Percentiles rank a stretch among this genome's conserved stretches.
Conservation (phyloP, 1,140 invertebrate genomes). For the Bathynomus jamesi region DNA sequence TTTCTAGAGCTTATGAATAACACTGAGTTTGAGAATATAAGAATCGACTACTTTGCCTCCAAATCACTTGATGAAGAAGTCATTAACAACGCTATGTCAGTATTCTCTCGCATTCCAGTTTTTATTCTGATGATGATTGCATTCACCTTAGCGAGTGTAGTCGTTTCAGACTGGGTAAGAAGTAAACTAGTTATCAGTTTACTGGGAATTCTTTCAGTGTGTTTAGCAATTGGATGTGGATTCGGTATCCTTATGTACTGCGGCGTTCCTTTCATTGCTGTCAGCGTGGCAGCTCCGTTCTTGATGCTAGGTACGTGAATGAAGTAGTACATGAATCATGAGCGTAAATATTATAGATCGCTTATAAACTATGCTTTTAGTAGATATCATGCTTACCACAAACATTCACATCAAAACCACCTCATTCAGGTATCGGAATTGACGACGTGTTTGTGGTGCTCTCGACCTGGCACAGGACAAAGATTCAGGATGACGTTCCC, state of each 20-base stretch:
- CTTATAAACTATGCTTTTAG: too few species aligned
- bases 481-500: conserved; percentile 65
- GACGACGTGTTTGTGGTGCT: too few species aligned
- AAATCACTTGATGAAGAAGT: conserved; percentile 77
- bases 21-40: conserved; percentile 67
- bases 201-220: conserved; percentile 81
- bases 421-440: conserved; percentile 86
- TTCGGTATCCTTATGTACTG: conserved; percentile 85
- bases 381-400: too few species aligned
- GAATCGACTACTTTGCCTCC: conserved; percentile 72
- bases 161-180: conserved; percentile 76
- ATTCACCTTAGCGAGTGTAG: conserved; percentile 60
- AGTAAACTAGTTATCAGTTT: conserved; percentile 85
- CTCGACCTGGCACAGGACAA: conserved; percentile 80
- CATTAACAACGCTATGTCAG: conserved; percentile 77
- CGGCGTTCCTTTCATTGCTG: conserved; percentile 88
- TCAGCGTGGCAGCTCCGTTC: conserved; percentile 53
- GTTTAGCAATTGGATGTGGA: conserved; percentile 76
- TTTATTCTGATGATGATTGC: conserved; percentile 77
- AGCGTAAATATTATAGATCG: too few species aligned
- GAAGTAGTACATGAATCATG: too few species aligned
- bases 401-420: too few species aligned
- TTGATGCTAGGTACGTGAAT: conserved; percentile 49
- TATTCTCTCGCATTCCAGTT: conserved; percentile 77
- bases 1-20: conserved; percentile 65